These are phyloP conservation scores for Novumbra hubbsi DNA, from an alignment of 2,797 vertebrate species.

Conservation along the genomic window DNA sequence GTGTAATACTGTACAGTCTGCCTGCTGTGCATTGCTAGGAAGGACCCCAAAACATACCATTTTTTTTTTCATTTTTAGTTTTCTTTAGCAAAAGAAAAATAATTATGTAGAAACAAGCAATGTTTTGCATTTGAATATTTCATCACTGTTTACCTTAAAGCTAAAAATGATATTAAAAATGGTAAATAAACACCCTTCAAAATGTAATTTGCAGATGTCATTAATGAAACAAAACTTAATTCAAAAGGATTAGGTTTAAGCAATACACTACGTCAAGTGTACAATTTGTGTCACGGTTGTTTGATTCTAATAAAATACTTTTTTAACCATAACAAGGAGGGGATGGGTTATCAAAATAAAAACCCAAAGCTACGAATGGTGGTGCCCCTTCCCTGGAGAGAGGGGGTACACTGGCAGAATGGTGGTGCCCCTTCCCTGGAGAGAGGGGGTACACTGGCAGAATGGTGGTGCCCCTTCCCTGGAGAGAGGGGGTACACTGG, in stretches of 20 bases:
- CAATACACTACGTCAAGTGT: slow-evolving; percentile 81
- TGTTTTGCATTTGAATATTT: slow-evolving; percentile 75
- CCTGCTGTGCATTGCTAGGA: slow-evolving; percentile 56
- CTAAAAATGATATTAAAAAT: slow-evolving; percentile 63
- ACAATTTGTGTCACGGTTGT: slow-evolving; percentile 71
- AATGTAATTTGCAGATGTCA: slow-evolving; percentile 70
- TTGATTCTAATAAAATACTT: slow-evolving; percentile 78
- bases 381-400: slow-evolving; percentile 57
- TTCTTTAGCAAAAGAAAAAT: slow-evolving; percentile 71
- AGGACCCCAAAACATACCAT: slow-evolving; percentile 65
- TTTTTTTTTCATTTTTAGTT: slow-evolving; percentile 55
- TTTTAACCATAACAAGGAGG: slow-evolving; percentile 65
- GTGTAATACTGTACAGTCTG: slow-evolving; percentile 57
- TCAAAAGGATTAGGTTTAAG: slow-evolving; percentile 90
- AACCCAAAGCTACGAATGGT: slow-evolving; percentile 77
- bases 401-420: slow-evolving; percentile 48
- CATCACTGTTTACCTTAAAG: slow-evolving; percentile 76
- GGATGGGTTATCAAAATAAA: slow-evolving; percentile 39
- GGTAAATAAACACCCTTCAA: slow-evolving; percentile 40
- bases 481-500: neutral
- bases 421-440: slow-evolving; percentile 64
- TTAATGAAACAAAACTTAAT: slow-evolving; percentile 68
- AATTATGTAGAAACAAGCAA: slow-evolving; percentile 83
- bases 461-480: slow-evolving; percentile 72
- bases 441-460: slow-evolving; percentile 5